Percentiles rank a stretch among this genome's conserved stretches.
Conservation (phyloP, 2,888 invertebrate species). For the Opisthograptis luteolata region DNA sequence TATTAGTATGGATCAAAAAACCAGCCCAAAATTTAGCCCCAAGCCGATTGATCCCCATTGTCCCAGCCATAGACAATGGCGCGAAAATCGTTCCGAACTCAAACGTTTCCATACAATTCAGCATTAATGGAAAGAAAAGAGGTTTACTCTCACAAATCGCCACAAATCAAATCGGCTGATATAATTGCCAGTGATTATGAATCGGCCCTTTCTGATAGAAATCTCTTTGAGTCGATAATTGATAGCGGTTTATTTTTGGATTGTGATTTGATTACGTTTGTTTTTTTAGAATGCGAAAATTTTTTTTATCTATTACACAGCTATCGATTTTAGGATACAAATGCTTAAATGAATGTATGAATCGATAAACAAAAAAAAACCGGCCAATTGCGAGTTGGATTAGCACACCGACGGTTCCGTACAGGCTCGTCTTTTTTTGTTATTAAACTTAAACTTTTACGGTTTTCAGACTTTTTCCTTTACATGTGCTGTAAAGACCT, state of each 20-base stretch:
- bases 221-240: conserved; percentile 48
- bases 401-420: too few relatives aligned
- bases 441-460: too few relatives aligned
- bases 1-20: too few relatives aligned
- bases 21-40: too few relatives aligned
- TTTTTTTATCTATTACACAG: not conserved
- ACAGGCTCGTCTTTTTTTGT: too few relatives aligned
- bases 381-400: too few relatives aligned
- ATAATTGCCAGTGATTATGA: conserved; percentile 63
- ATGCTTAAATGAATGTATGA: too few relatives aligned
- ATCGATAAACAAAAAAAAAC: too few relatives aligned
- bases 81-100: conserved; percentile 46
- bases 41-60: conserved; percentile 68
- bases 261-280: conserved; percentile 37
- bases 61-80: conserved; percentile 47
- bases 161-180: conserved; percentile 74
- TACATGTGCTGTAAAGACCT: too few relatives aligned
- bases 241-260: conserved; percentile 46
- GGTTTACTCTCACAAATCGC: conserved; percentile 70
- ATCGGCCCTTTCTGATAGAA: conserved; percentile 52
- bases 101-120: conserved; percentile 78
- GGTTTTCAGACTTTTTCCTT: too few relatives aligned
- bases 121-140: conserved; percentile 75
- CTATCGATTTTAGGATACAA: too few relatives aligned
- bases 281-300: not conserved